Percentiles rank a stretch among this genome's conserved stretches.
Evolutionary conservation across 2,113 vertebrate genomes (phyloP).

Genomic region (Pteruthius melanotis): DNA sequence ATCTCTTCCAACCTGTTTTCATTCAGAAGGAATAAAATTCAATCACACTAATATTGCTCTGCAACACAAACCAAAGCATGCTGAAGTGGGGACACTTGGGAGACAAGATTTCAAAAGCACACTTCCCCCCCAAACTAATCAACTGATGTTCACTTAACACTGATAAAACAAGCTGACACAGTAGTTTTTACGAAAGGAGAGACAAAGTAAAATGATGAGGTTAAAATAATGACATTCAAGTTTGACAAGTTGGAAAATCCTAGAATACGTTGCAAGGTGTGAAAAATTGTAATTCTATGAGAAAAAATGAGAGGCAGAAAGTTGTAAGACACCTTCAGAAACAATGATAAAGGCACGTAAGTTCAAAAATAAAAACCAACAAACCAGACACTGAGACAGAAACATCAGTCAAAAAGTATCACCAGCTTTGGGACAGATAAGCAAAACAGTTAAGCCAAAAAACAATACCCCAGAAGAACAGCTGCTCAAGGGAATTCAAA

Average conservation of each 20-base stretch:
- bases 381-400: neutral
- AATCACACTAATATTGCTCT: neutral
- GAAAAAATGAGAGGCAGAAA: neutral
- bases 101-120: neutral
- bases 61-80: accelerated
- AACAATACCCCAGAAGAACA: neutral
- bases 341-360: neutral
- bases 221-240: neutral
- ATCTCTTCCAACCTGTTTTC: neutral
- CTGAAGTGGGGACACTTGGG: neutral
- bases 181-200: neutral
- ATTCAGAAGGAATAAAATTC: neutral
- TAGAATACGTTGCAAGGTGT: neutral
- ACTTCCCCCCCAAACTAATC: neutral
- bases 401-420: neutral
- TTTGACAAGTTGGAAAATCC: neutral
- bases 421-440: neutral
- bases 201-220: neutral
- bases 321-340: neutral
- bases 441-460: neutral
- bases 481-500: neutral
- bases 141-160: neutral
- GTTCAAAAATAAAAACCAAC: neutral
- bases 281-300: neutral
- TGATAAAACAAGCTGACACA: neutral